Evolutionary conservation across 2,888 invertebrate species (phyloP).

Genomic region (Drepanosiphum platanoidis): DNA sequence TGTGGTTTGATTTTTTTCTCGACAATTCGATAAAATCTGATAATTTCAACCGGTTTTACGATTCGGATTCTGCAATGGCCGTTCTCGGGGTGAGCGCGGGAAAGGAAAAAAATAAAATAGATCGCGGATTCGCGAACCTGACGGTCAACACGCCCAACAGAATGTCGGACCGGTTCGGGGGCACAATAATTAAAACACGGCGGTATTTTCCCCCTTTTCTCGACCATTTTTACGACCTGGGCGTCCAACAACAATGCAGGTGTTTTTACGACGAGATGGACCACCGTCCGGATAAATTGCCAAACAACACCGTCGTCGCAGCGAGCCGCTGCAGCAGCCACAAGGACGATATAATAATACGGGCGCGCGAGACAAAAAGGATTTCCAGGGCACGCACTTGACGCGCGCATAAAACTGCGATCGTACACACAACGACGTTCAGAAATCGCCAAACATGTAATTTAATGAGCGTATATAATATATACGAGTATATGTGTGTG

Average conservation of each 20-base stretch:
- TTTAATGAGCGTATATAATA: too few species aligned
- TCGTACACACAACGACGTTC: too few species aligned
- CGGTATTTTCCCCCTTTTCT: neutral
- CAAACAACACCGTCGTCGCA: neutral
- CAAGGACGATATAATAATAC: too few species aligned
- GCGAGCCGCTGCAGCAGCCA: neutral
- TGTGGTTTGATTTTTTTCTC: too few species aligned
- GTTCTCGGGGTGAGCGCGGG: neutral
- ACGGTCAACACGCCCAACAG: conserved; percentile 26
- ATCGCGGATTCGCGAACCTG: conserved; percentile 16
- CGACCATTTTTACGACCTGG: conserved; percentile 14
- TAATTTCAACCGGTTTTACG: neutral
- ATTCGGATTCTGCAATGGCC: conserved; percentile 7
- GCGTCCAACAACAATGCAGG: neutral
- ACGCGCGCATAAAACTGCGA: neutral
- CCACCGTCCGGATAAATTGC: neutral
- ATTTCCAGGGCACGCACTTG: neutral
- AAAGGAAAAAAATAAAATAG: neutral
- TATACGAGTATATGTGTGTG: too few species aligned
- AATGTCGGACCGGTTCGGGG: conserved; percentile 30
- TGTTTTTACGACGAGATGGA: conserved; percentile 43
- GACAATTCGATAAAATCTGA: neutral
- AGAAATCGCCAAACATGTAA: too few species aligned
- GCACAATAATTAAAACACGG: neutral
- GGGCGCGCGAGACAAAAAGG: neutral